These are phyloP conservation scores for Pollenia angustigena DNA, from an alignment of 2,888 invertebrate species.

Conservation along the genomic window DNA sequence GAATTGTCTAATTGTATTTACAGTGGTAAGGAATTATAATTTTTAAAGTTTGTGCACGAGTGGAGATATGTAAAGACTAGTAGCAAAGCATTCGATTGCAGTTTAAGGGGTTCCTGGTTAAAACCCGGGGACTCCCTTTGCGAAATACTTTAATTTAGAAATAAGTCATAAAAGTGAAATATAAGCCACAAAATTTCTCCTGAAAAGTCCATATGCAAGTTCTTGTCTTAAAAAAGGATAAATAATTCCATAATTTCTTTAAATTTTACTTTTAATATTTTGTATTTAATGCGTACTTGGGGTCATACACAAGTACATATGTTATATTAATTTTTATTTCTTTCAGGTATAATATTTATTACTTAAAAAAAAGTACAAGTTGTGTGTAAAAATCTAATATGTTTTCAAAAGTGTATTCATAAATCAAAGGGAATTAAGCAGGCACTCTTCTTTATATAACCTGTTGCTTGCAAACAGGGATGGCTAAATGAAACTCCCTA, in stretches of 20 bases:
- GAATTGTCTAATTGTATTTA: too few relatives aligned
- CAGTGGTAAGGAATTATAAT: too few relatives aligned
- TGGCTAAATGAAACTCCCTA: not conserved
- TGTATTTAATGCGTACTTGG: not conserved
- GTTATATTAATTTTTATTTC: not conserved
- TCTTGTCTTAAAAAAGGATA: not conserved
- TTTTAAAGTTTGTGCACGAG: too few relatives aligned
- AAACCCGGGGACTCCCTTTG: too few relatives aligned
- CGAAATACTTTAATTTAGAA: too few relatives aligned
- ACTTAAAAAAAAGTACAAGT: not conserved
- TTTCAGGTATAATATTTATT: slow-evolving; percentile 13
- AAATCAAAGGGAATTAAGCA: slow-evolving; percentile 31
- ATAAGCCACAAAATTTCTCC: too few relatives aligned
- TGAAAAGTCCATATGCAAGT: too few relatives aligned
- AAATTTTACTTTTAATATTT: not conserved
- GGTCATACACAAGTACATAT: slow-evolving; percentile 4
- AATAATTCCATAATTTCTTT: not conserved
- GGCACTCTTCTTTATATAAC: not conserved
- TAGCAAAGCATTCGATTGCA: too few relatives aligned
- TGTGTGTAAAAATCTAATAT: slow-evolving; percentile 15
- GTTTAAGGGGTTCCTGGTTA: too few relatives aligned
- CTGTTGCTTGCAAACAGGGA: not conserved
- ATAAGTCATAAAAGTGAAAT: too few relatives aligned
- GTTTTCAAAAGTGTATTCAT: slow-evolving; percentile 23
- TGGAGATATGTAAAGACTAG: too few relatives aligned